Evolutionary conservation across 2,797 vertebrate species (phyloP).

Genomic region (Clamator glandarius): DNA sequence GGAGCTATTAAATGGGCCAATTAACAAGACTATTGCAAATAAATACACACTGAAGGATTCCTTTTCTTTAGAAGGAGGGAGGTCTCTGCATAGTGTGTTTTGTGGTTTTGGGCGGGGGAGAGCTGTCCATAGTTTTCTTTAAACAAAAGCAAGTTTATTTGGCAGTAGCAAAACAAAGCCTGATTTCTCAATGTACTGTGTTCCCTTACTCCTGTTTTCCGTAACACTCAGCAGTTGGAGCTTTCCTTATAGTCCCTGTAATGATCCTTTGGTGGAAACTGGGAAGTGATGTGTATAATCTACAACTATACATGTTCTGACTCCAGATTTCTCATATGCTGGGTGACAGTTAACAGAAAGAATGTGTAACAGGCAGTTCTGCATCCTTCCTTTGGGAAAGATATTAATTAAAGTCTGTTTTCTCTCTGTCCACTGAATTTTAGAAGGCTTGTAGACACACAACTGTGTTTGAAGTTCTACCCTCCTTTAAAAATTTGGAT

Average conservation of each 20-base stretch:
- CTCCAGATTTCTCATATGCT: not conserved
- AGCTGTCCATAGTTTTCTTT: not conserved
- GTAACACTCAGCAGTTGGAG: not conserved
- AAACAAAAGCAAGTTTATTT: not conserved
- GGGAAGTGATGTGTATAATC: not conserved
- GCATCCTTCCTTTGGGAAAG: not conserved
- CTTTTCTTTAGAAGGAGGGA: not conserved
- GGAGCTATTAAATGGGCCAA: not conserved
- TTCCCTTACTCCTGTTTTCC: not conserved
- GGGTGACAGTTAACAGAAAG: not conserved
- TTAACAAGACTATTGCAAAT: not conserved
- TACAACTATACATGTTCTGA: not conserved
- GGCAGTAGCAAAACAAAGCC: not conserved
- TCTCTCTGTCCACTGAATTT: not conserved
- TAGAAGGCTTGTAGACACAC: not conserved
- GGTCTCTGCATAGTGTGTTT: no score
- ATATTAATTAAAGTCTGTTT: not conserved
- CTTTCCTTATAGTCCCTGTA: not conserved
- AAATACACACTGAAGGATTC: not conserved
- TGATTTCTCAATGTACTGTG: not conserved
- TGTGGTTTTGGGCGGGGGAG: no score
- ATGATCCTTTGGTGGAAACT: not conserved
- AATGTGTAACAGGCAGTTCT: not conserved
- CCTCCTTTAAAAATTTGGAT: not conserved
- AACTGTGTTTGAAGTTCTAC: not conserved